Evolutionary conservation across 2,888 invertebrate genomes (phyloP).

Genomic region (Mythimna pallens): DNA sequence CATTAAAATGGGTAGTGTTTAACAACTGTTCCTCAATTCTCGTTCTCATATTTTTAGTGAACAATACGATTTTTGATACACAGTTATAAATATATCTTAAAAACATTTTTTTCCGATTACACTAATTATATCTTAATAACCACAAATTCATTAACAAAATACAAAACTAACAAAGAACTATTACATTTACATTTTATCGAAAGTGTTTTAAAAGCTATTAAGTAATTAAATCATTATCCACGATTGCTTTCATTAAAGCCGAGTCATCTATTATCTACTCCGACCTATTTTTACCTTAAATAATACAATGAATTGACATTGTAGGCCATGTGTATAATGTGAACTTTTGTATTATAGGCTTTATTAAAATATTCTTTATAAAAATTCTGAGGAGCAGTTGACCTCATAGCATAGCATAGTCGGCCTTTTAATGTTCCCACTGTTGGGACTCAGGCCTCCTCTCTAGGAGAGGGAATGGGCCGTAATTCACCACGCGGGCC

Average conservation of each 20-base stretch:
- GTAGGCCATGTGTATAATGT: conserved; percentile 11
- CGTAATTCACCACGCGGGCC: no score
- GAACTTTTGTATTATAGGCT: conserved; percentile 7
- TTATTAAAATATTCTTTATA: not conserved
- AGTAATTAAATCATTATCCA: conserved; percentile 63
- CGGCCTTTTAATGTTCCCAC: no score
- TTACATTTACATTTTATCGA: conserved; percentile 46
- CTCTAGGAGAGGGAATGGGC: no score
- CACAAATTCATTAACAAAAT: not conserved
- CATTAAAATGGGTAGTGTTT: no score
- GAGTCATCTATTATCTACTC: conserved; percentile 43
- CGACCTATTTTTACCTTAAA: conserved; percentile 51
- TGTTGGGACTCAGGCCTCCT: no score
- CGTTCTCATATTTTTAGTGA: no score
- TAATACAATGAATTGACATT: conserved; percentile 24
- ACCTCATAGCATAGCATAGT: no score
- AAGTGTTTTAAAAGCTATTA: conserved; percentile 57
- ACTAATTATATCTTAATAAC: not conserved
- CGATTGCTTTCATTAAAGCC: conserved; percentile 51
- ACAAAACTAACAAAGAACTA: conserved; percentile 32
- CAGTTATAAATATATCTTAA: not conserved
- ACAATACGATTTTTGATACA: no score
- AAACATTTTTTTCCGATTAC: not conserved
- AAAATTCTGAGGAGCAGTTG: not conserved
- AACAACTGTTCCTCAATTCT: no score